phyloP scores from a whole-genome alignment of 2,888 invertebrate genomes.

The Harpalus rufipes region DNA sequence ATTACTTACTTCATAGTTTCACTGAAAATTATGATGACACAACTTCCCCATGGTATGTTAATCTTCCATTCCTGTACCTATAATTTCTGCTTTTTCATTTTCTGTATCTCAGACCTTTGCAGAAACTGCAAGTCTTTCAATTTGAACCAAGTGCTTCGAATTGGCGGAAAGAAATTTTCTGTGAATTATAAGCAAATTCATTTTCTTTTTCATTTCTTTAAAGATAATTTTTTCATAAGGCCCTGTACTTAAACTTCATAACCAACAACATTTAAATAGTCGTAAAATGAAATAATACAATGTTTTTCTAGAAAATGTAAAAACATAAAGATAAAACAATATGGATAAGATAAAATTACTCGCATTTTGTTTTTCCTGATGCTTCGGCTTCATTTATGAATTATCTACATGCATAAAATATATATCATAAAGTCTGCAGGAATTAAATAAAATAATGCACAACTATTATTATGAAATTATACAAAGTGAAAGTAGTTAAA shows the following conservation, averaged over 20 bases:
- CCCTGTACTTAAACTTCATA: conserved; percentile 5
- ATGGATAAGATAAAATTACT: neutral
- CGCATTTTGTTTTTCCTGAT: neutral
- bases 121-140: too few species aligned
- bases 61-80: too few species aligned
- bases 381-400: neutral
- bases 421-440: neutral
- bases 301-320: conserved; percentile 6
- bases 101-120: too few species aligned
- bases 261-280: neutral
- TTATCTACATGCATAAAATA: neutral
- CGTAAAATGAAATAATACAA: conserved; percentile 1
- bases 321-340: conserved; percentile 7
- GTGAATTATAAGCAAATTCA: too few species aligned
- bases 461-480: too few species aligned
- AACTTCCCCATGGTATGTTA: too few species aligned
- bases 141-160: too few species aligned
- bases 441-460: neutral
- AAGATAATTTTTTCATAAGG: neutral
- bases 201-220: neutral
- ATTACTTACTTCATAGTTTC: too few species aligned
- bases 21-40: too few species aligned
- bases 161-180: too few species aligned
- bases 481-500: too few species aligned
- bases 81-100: too few species aligned